Evolutionary conservation across 2,113 vertebrate species (phyloP).

Genomic region (Crotalus viridis): DNA sequence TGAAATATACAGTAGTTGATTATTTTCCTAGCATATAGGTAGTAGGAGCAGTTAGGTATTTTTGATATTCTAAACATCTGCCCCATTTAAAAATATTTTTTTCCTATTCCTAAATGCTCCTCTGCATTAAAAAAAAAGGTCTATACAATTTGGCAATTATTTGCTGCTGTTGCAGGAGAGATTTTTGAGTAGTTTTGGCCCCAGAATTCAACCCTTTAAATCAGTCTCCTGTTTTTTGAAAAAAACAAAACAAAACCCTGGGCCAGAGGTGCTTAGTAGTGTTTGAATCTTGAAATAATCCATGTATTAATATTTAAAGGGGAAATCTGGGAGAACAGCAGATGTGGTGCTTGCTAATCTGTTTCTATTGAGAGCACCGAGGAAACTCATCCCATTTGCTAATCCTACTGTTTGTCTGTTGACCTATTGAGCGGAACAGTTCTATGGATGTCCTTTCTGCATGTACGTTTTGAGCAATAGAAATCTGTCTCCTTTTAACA

Average conservation of each 20-base stretch:
- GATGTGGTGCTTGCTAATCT: slow-evolving; percentile 14
- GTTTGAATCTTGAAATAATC: slow-evolving; percentile 3
- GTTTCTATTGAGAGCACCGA: not conserved
- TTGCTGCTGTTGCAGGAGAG: not conserved
- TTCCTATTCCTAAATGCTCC: not conserved
- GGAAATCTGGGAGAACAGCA: not conserved
- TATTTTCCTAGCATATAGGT: not conserved
- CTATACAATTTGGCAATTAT: not conserved
- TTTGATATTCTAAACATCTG: not conserved
- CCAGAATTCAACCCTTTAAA: not conserved
- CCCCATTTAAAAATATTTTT: not conserved
- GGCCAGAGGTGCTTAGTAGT: not conserved
- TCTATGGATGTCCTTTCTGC: not conserved
- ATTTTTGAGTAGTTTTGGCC: not conserved
- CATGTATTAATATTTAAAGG: not conserved
- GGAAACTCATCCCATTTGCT: not conserved
- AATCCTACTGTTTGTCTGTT: slow-evolving; percentile 18
- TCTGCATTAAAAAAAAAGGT: not conserved
- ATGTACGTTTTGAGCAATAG: not conserved
- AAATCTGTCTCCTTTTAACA: not conserved
- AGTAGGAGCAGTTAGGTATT: not conserved
- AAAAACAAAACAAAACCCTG: not conserved
- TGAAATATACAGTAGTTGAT: not conserved
- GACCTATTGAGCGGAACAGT: not conserved
- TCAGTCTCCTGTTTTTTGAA: not conserved